Base-by-base conservation (phyloP, 2,888 invertebrate species). In the Hydriomena furcata region DNA sequence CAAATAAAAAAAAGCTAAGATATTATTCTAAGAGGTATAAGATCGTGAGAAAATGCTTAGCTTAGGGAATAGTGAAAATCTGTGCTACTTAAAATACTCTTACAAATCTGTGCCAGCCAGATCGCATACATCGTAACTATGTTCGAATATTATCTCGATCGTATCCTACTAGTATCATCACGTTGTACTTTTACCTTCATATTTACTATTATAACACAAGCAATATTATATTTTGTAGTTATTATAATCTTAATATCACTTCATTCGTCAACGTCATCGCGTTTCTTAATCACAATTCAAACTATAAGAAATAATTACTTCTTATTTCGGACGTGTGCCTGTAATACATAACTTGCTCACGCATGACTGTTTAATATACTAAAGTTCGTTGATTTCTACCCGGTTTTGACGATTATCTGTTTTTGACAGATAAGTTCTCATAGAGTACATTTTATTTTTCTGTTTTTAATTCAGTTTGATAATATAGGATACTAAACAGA, bases 41-140 rank as follows among this genome's bases (percentile, higher is more conserved):
- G 55, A 54, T 41, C 42, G 41, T 50, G 36, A 58, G 37, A 44
- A 64, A 66, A 50, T 53, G 60, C 57, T 54, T 42, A 54, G 35
- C 23, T 47, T 52, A 55, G 35, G 37, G 43, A 48, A 55, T 23
- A 49, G 53, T 45, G 47, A 48, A 54, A 52, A 45, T 55, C 46
- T 47, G 37, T 50, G 50, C 52, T 59, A 52, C 43, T 20, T 46
- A 32, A 31, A 41, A 51, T 45, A 42, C 4, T 38, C 31, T 50
- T 34, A 36, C 42, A 42, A 58, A 64, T 73, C 76, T 77, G 76
- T 58, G 48, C 75, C 74, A 73, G 78, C 71, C 79, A 80, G 76
- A 76, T 43, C n/a, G 27, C 12, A 12, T 25, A 38, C n/a, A n/a
- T n/a, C n/a, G n/a, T n/a, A n/a, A n/a, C n/a, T n/a, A n/a, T n/a